Base-by-base conservation (phyloP, 1,140 invertebrate genomes). In the Orius insidiosus region DNA sequence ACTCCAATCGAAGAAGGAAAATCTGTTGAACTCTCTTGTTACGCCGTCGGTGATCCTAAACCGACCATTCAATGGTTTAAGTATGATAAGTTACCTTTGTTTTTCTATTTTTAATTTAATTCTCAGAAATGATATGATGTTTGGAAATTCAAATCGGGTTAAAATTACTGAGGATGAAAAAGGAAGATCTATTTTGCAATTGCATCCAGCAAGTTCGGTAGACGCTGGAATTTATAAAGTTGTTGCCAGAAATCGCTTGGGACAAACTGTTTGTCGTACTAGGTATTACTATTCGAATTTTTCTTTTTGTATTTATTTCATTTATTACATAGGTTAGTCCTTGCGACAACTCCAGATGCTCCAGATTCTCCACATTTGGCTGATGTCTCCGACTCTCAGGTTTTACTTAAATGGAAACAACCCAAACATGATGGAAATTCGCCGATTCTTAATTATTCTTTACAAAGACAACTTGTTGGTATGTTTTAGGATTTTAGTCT, bases 1-100 rank as follows among this genome's bases (percentile, higher is more conserved):
- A 68, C 75, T 5, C 80, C 86, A 5, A 82, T 94, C 49, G 69
- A 78, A 19, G 78, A 85, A 45, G 83, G 80, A 10, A 76, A 83
- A 55, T 71, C 75, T 8, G 75, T 83, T 1, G 75, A 82, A 50
- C 64, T 96, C 5, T 71, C 74, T 7, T 95, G 88, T 63, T 77
- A 79, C 41, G 85, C 86, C 2, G 81, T 90, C 4, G 90, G 89
- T 0, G 82, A 86, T 56, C 92, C 92, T 0, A 76, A 80, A 56
- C 90, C 93, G 0, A 64, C 71, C 36, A 76, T 97, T n/a, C 85
- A 93, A 53, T 99, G 94, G 93, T 97, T 87, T 64, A 88, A 84
- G 63, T 72, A 58, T 9, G 14, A 87, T 94, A 66, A 81, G 87
- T 65, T 92, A 92, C n/a, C 9, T 4, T 10, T 36, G 35, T 11